A percentile compares a stretch with the other conserved stretches of the same genome.
These are phyloP conservation scores for Poeciliopsis infans DNA, from an alignment of 2,797 vertebrate species.

Conservation along the genomic window DNA sequence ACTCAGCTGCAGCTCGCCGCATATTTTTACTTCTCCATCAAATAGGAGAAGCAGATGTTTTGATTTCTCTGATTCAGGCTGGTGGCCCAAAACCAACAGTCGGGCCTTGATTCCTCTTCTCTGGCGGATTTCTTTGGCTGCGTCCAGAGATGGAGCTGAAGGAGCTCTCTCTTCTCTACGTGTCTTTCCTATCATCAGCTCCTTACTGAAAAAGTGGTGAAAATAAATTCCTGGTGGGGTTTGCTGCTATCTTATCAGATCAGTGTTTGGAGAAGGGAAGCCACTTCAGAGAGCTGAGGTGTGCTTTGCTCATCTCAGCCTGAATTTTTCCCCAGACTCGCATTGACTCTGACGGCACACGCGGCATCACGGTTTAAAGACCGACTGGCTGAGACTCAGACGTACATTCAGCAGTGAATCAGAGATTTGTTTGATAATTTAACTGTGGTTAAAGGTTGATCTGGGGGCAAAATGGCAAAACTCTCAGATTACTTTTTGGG, in stretches of 20 bases:
- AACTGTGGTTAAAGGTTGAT: slow-evolving; percentile 33
- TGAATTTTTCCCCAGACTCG: slow-evolving; percentile 32
- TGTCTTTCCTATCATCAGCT: slow-evolving; percentile 45
- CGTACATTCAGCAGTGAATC: slow-evolving; percentile 33
- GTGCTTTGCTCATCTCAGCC: slow-evolving; percentile 39
- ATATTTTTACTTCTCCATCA: slow-evolving; percentile 44
- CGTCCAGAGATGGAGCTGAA: slow-evolving; percentile 43
- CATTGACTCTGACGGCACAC: slow-evolving; percentile 33
- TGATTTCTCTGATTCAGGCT: slow-evolving; percentile 33
- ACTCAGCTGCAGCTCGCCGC: slow-evolving; percentile 34
- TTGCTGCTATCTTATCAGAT: slow-evolving; percentile 72
- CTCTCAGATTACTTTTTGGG: slow-evolving; percentile 35
- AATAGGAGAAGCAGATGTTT: slow-evolving; percentile 57
- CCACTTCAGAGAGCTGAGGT: slow-evolving; percentile 64
- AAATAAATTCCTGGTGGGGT: slow-evolving; percentile 69
- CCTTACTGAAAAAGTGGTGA: slow-evolving; percentile 37
- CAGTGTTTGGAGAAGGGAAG: slow-evolving; percentile 69
- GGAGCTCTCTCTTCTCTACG: slow-evolving; percentile 24
- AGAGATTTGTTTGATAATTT: slow-evolving; percentile 49
- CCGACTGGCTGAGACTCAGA: slow-evolving; percentile 36
- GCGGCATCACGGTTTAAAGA: slow-evolving; percentile 28
- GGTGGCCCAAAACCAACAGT: slow-evolving; percentile 50
- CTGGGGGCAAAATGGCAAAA: slow-evolving; percentile 27
- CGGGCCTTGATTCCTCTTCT: slow-evolving; percentile 33
- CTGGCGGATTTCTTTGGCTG: slow-evolving; percentile 33